Percentiles rank a stretch among this genome's conserved stretches.
Evolutionary conservation across 2,888 invertebrate species (phyloP).

Genomic region (Automeris io): DNA sequence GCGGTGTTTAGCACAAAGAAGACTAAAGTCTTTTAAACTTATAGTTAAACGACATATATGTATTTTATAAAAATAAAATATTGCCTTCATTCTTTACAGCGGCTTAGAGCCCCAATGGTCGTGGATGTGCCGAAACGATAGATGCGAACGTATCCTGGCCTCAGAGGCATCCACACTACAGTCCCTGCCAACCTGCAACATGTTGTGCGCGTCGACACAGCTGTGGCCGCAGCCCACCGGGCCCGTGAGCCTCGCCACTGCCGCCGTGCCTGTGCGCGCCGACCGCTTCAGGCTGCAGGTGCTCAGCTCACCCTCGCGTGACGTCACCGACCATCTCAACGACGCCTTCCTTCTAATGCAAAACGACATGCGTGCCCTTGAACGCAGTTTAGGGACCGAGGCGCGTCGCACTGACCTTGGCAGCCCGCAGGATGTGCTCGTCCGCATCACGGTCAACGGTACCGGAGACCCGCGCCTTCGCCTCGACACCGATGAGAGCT

Average conservation of each 20-base stretch:
- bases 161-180: conserved; percentile 60
- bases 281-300: conserved; percentile 69
- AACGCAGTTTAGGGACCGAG: conserved; percentile 47
- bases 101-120: conserved; percentile 81
- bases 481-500: conserved; percentile 85
- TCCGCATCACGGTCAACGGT: conserved; percentile 74
- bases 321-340: conserved; percentile 51
- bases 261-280: conserved; percentile 77
- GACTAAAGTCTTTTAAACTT: no score
- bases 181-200: conserved; percentile 85
- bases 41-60: no score
- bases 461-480: conserved; percentile 75
- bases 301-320: conserved; percentile 46
- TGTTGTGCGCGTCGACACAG: conserved; percentile 85
- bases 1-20: no score
- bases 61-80: background rate
- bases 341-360: conserved; percentile 73
- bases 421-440: conserved; percentile 56
- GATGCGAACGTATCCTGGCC: conserved; percentile 79
- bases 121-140: conserved; percentile 83
- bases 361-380: conserved; percentile 65
- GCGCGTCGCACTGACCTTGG: conserved; percentile 38
- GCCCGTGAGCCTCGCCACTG: conserved; percentile 80
- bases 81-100: conserved; percentile 37
- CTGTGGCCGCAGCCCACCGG: conserved; percentile 90